Conservation (phyloP, 1,140 invertebrate species). For the Manduca sexta region DNA sequence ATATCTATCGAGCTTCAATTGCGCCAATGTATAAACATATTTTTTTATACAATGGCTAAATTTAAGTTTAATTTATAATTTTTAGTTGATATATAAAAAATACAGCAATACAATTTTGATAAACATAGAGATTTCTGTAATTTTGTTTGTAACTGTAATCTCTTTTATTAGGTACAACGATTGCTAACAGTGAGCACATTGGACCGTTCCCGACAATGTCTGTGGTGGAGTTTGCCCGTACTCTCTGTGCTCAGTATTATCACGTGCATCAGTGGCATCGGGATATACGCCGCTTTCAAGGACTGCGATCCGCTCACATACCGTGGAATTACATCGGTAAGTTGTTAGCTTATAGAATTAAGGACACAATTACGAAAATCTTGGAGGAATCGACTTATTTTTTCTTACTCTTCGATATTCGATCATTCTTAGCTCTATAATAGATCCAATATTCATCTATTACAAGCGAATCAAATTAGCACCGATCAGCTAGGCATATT, state of each 20-base stretch:
- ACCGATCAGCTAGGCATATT: too few relatives aligned
- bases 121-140: neutral
- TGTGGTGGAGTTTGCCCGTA: conserved; percentile 69
- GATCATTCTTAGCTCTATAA: too few relatives aligned
- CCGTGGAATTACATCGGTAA: conserved; percentile 73
- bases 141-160: conserved; percentile 28
- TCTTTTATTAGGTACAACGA: conserved; percentile 84
- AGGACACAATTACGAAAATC: neutral
- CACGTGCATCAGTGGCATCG: conserved; percentile 80
- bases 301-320: conserved; percentile 85
- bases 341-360: neutral
- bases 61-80: too few relatives aligned
- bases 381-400: neutral
- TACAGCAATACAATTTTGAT: neutral
- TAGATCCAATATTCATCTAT: too few relatives aligned
- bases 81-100: neutral
- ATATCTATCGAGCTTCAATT: too few relatives aligned
- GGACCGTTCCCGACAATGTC: conserved; percentile 74
- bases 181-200: conserved; percentile 84
- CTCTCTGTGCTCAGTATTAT: conserved; percentile 49
- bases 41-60: too few relatives aligned
- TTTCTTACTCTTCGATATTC: too few relatives aligned
- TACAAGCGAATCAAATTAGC: too few relatives aligned
- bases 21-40: too few relatives aligned
- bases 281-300: conserved; percentile 86